Conservation (phyloP, 1,140 invertebrate species). For the Eurosta solidaginis region DNA sequence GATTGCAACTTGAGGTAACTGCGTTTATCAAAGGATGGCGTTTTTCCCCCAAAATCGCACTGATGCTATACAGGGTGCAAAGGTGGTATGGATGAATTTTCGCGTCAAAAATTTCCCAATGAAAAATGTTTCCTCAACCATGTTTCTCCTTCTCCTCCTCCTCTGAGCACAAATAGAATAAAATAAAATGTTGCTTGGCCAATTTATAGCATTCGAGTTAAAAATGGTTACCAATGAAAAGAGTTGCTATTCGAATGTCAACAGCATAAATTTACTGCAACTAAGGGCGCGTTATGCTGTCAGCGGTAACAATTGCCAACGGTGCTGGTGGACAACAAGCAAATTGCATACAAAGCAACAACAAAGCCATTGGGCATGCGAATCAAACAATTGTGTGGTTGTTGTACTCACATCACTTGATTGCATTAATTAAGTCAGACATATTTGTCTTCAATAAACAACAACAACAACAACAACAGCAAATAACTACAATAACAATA, state of each 20-base stretch:
- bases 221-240: too few species aligned
- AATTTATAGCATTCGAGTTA: too few species aligned
- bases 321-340: not conserved
- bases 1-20: too few species aligned
- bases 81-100: too few species aligned
- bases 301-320: not conserved
- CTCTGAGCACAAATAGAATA: too few species aligned
- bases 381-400: not conserved
- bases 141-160: too few species aligned
- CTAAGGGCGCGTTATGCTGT: not conserved
- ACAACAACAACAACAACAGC: not conserved
- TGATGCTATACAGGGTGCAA: too few species aligned
- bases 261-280: not conserved
- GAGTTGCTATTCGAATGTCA: not conserved
- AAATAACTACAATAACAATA: not conserved
- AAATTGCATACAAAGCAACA: not conserved
- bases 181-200: too few species aligned
- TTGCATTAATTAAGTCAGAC: slow-evolving; percentile 30
- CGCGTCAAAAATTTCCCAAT: too few species aligned
- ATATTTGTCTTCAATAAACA: slow-evolving; percentile 29
- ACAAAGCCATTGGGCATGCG: not conserved
- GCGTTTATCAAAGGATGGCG: too few species aligned
- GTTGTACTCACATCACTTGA: slow-evolving; percentile 3
- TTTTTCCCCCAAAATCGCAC: too few species aligned
- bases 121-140: too few species aligned